Evolutionary conservation across 2,797 vertebrate genomes (phyloP), one percentile per base, ranked within the genome.

Genomic region (Leucoraja ocellata): DNA sequence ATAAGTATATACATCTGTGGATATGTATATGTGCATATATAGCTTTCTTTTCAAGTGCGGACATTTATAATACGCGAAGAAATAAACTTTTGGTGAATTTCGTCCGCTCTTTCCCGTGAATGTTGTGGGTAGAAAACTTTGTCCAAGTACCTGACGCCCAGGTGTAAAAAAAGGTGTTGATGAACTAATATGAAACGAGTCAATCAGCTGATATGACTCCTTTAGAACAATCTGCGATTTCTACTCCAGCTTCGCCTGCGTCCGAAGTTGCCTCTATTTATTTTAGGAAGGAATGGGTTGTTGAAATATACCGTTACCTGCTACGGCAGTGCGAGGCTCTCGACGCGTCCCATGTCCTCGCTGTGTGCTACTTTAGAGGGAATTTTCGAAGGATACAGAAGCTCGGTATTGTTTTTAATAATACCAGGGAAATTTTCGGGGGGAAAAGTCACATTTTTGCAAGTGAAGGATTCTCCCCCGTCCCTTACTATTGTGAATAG

Each of bases 1-100:
- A 94, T 58, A 86, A 14, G 7, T 18, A 63, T 16, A 94, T 95
- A 94, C 93, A 94, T 94, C 94, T 94, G 76, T 93, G 84, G 94
- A 94, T 93, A 93, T 93, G 93, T 95, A 93, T 94, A 68, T 93
- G 63, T 68, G 68, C 84, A 88, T 32, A 9, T 21, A 36, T 9
- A 21, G 63, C 32, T 88, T 65, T 88, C 68, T 21, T 58, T 46
- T 46, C 46, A 68, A 73, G 84, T 9, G 28, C 83, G n/a, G 54
- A 28, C 63, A 63, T n/a, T 46, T 86, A 23, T n/a, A 28, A 14
- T 18, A 14, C 58, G 54, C 61, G 61, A 36, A 61, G 61, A 32
- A 65, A 88, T 88, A 36, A 88, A 88, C 84, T 88, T 88, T 88
- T 68, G 7, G 61, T 9, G n/a, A 32, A 36, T 68, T 32, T 65